Percentiles rank a stretch among this genome's conserved stretches.
Conservation (phyloP, 2,113 vertebrate genomes). For the Podilymbus podiceps region DNA sequence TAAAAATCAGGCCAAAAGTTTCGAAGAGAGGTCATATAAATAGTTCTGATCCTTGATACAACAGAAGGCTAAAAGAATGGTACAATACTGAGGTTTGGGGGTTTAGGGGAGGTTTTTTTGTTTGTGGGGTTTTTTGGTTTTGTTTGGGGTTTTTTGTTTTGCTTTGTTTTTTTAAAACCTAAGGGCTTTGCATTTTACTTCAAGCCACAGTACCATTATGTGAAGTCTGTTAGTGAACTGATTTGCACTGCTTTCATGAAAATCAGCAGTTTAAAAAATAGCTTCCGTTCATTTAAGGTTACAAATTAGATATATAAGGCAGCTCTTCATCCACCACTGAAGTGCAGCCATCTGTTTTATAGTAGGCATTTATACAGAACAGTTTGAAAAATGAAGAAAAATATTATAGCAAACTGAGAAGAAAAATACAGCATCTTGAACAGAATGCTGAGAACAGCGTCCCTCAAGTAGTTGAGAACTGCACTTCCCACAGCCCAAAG, state of each 20-base stretch:
- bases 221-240: not conserved
- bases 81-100: not conserved
- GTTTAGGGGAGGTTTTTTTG: too few species aligned
- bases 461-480: not conserved
- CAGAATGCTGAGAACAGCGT: not conserved
- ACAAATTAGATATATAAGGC: not conserved
- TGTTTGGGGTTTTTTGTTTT: too few species aligned
- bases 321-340: slow-evolving; percentile 28
- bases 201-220: not conserved
- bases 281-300: slow-evolving; percentile 36
- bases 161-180: not conserved
- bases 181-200: not conserved
- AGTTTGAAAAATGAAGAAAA: slow-evolving; percentile 11
- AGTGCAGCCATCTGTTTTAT: slow-evolving; percentile 52
- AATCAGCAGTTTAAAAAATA: slow-evolving; percentile 9
- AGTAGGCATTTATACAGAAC: not conserved
- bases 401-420: slow-evolving; percentile 8
- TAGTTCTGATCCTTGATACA: not conserved
- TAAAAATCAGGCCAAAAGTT: not conserved
- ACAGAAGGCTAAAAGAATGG: not conserved
- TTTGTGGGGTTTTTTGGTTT: too few species aligned
- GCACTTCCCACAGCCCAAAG: not conserved
- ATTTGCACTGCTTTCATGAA: not conserved
- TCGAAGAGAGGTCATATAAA: not conserved
- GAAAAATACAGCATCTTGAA: not conserved